Evolutionary conservation across 2,113 vertebrate genomes (phyloP).

Genomic region (Boleophthalmus pectinirostris): DNA sequence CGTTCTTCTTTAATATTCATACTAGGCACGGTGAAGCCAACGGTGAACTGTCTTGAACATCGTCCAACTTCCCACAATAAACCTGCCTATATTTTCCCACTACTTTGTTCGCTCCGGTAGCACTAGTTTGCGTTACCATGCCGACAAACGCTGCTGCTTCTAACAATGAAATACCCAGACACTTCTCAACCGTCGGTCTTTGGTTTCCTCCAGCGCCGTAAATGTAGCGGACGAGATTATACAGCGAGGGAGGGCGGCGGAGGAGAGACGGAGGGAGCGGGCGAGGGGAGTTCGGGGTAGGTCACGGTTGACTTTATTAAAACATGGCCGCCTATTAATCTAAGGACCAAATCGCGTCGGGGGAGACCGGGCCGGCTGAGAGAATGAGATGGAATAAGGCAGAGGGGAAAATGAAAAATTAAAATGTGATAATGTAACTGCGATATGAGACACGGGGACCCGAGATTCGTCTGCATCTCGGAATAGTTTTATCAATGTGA

Average conservation of each 20-base stretch:
- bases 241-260: background rate
- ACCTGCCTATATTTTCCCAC: background rate
- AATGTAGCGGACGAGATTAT: slow-evolving; percentile 20
- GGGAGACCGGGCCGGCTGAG: slow-evolving; percentile 2
- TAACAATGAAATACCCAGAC: slow-evolving; percentile 56
- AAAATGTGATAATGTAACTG: slow-evolving; percentile 19
- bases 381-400: background rate
- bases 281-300: background rate
- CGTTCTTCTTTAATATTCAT: too few species aligned
- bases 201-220: slow-evolving; percentile 15
- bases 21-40: too few species aligned
- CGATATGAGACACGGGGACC: background rate
- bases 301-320: slow-evolving; percentile 65
- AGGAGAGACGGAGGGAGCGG: too few species aligned
- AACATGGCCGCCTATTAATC: slow-evolving; percentile 63
- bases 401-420: background rate
- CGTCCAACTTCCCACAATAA: background rate
- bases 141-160: background rate
- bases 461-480: background rate
- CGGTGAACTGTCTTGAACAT: too few species aligned
- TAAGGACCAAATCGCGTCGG: slow-evolving; percentile 32
- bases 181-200: slow-evolving; percentile 31
- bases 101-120: background rate
- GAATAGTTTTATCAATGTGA: background rate
- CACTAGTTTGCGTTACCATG: slow-evolving; percentile 25